Evolutionary conservation across 2,797 vertebrate species (phyloP), one percentile per base, ranked within the genome.

Genomic region (Bradypus variegatus): DNA sequence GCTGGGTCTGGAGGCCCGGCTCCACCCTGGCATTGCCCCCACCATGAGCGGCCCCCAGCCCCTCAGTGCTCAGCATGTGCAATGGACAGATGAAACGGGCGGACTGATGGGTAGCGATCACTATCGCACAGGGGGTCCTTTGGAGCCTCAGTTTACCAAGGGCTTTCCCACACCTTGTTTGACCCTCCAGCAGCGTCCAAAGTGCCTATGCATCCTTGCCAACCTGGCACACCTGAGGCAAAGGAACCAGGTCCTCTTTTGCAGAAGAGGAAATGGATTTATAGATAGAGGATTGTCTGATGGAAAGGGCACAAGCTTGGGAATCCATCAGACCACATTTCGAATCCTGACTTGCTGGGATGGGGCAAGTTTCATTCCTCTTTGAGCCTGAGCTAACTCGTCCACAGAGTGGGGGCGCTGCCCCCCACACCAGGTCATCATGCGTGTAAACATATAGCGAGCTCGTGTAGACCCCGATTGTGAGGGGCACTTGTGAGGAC

Each of bases 391-490:
- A 80, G 62, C 86, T 67, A 18, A 45, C 2, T 2, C 25, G 2
- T 27, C 27, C 2, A 12, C 12, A 27, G 8, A 72, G 48, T 19
- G 27, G 2, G 11, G 9, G 27, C 33, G 58, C 81, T 58, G 62
- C 15, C 5, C 0, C 45, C 12, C 8, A 3, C 4, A 7, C 6
- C 13, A 36, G 31, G 45, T 31, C 25, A 0, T 4, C 12, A 23
- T 36, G 8, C 8, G 1, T 62, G 2, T n/a, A 18, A 45, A 45
- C 41, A 45, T 45, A 45, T 45, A 45, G 10, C 0, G 2, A 76
- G 53, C 27, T 53, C 10, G 0, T 3, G 2, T 18, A 14, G 10
- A 19, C 72, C 33, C 41, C 1, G 0, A 8, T 67, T 31, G 18
- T 19, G 25, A n/a, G 27, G 19, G 12, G 15, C 6, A 27, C 6